Percentiles rank a stretch among this genome's conserved stretches.
These are phyloP conservation scores for Phainopepla nitens DNA, from an alignment of 2,113 vertebrate species.

Conservation along the genomic window DNA sequence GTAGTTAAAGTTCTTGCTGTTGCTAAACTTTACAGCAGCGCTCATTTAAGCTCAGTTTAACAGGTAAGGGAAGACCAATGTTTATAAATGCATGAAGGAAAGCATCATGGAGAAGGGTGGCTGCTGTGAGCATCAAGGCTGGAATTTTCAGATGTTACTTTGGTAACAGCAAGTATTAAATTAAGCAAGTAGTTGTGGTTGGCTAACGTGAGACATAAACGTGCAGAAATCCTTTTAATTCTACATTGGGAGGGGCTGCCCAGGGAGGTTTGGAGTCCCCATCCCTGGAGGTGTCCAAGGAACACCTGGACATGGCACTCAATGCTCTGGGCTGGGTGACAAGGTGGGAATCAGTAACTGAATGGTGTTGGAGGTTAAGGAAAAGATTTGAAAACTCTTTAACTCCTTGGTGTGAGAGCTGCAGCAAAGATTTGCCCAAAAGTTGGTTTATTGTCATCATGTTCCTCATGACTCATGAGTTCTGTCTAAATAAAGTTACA, in stretches of 20 bases:
- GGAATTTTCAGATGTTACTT: neutral
- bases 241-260: neutral
- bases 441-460: neutral
- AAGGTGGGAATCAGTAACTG: neutral
- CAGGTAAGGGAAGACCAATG: neutral
- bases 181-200: neutral
- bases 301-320: neutral
- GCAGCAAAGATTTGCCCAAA: neutral
- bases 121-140: neutral
- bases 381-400: neutral
- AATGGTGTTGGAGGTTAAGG: neutral
- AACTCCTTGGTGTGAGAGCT: neutral
- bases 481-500: neutral
- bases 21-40: constrained; percentile 14
- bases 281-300: neutral
- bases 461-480: neutral
- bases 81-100: neutral
- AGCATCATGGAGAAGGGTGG: neutral
- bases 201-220: neutral
- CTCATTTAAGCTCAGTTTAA: constrained; percentile 17
- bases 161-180: neutral
- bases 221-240: neutral
- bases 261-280: neutral
- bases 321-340: neutral
- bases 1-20: constrained; percentile 42